Evolutionary conservation across 2,113 vertebrate genomes (phyloP).

Genomic region (Chunga burmeisteri): DNA sequence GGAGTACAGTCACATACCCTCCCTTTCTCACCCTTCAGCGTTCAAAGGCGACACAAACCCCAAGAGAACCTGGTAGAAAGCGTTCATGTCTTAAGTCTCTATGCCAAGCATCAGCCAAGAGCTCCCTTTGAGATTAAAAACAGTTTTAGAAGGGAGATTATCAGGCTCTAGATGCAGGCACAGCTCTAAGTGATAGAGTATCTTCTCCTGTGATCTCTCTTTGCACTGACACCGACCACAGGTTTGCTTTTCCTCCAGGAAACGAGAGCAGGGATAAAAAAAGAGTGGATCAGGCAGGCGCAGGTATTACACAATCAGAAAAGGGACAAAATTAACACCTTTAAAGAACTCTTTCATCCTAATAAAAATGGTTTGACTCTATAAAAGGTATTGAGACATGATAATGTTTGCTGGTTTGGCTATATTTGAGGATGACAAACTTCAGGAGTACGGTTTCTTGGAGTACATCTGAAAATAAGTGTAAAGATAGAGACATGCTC

Average conservation of each 20-base stretch:
- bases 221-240: rapidly evolving
- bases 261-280: not conserved
- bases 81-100: not conserved
- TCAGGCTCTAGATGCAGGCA: not conserved
- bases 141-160: not conserved
- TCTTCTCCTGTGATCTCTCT: not conserved
- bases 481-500: not conserved
- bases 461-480: not conserved
- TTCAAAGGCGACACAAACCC: not conserved
- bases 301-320: not conserved
- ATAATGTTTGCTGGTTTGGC: not conserved
- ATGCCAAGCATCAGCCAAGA: not conserved
- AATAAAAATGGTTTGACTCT: not conserved
- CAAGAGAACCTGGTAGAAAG: not conserved
- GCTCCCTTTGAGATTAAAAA: not conserved
- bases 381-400: not conserved
- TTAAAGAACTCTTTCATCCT: not conserved
- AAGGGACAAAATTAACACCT: not conserved
- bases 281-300: not conserved
- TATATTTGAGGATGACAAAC: not conserved
- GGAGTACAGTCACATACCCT: rapidly evolving
- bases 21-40: not conserved
- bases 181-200: rapidly evolving
- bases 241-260: not conserved
- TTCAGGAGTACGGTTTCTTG: not conserved